phyloP scores from a whole-genome alignment of 2,797 vertebrate genomes.

The Tragelaphus oryx region DNA sequence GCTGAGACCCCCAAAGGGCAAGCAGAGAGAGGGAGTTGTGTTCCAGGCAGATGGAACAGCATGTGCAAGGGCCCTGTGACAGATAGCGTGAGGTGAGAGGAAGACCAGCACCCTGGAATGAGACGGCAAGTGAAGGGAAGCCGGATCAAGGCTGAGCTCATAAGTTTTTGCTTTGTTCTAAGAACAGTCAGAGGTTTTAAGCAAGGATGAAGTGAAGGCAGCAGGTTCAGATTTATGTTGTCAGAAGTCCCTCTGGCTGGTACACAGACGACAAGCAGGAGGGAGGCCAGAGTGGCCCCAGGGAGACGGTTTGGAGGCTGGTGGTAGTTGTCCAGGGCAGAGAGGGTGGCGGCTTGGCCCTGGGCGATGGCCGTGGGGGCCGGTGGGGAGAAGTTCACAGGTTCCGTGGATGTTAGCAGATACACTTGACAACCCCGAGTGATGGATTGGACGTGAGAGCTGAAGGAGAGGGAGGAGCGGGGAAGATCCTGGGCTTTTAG shows the following conservation, averaged over 20 bases:
- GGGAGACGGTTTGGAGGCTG: background rate
- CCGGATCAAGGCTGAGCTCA: background rate
- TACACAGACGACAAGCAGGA: background rate
- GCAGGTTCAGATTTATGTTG: background rate
- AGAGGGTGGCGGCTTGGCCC: background rate
- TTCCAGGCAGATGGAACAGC: background rate
- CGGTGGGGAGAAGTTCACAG: background rate
- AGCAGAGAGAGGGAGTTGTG: background rate
- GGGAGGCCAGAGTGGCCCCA: background rate
- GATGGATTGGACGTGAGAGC: background rate
- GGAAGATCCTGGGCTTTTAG: background rate
- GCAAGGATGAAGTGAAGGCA: background rate
- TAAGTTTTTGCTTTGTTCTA: background rate
- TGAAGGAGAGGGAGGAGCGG: background rate
- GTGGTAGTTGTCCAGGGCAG: background rate
- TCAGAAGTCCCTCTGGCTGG: background rate
- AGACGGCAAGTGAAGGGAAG: background rate
- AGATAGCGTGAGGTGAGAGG: background rate
- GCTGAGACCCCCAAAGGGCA: background rate
- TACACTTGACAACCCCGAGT: background rate
- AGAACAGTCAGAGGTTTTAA: background rate
- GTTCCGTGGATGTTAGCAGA: background rate
- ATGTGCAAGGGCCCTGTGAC: background rate
- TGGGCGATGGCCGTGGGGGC: fast-evolving
- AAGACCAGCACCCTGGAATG: background rate